These are phyloP conservation scores for Pollachius pollachius DNA, from an alignment of 2,113 vertebrate genomes.

Conservation along the genomic window DNA sequence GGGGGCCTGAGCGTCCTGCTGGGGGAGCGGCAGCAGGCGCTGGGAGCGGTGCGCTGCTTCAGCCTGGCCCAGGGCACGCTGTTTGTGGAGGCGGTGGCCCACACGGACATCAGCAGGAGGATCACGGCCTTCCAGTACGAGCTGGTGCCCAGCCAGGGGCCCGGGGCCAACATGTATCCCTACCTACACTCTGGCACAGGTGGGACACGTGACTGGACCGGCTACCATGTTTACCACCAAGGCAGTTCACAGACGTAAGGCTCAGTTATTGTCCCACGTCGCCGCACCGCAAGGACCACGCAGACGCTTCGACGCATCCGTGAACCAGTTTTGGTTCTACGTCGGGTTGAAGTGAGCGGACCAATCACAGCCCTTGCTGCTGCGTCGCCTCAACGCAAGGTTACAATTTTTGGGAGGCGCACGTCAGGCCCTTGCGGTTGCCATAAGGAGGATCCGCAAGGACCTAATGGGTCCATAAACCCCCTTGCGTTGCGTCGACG, in stretches of 20 bases:
- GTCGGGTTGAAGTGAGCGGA: too few species aligned
- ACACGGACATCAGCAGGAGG: conserved; percentile 87
- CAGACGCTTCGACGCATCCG: too few species aligned
- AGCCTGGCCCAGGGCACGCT: conserved; percentile 82
- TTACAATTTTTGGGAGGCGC: too few species aligned
- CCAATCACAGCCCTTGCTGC: too few species aligned
- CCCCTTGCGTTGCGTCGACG: too few species aligned
- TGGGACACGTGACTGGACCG: conserved; percentile 17
- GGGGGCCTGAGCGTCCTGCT: conserved; percentile 87
- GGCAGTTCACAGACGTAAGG: not conserved
- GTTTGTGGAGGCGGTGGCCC: conserved; percentile 87
- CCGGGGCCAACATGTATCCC: conserved; percentile 70
- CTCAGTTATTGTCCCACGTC: too few species aligned
- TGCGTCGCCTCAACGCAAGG: too few species aligned
- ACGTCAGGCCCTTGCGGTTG: too few species aligned
- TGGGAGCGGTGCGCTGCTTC: conserved; percentile 78
- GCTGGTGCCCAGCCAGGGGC: conserved; percentile 69
- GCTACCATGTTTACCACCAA: not conserved
- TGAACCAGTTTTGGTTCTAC: too few species aligned
- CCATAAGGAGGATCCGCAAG: too few species aligned
- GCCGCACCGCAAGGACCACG: too few species aligned
- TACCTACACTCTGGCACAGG: conserved; percentile 46
- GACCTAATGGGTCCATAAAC: too few species aligned
- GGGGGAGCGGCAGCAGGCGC: conserved; percentile 72
- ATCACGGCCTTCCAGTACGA: conserved; percentile 93